Base-by-base conservation (phyloP, 23 tunicate genomes). In the Trididemnum nubilum region DNA sequence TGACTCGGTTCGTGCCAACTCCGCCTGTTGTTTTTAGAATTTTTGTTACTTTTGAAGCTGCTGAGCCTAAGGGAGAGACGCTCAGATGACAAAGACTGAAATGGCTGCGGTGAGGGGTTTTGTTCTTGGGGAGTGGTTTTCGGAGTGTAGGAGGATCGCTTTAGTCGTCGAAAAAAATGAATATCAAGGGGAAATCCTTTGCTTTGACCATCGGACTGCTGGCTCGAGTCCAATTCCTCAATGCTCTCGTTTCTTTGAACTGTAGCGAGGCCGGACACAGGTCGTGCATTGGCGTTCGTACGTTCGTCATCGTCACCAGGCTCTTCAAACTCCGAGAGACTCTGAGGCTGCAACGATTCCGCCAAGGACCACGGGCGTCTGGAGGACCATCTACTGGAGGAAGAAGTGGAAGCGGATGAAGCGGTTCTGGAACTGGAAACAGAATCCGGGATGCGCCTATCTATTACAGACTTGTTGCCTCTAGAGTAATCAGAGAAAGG, bases 361-460 rank as follows among this genome's bases (percentile, higher is more conserved):
- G 75, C 90, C 36, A 78, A 72, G 23, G 90, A 85, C 90, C 90
- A 85, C 1, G 90, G 90, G 2, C 90, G 79, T 1, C 79, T 79
- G 15, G 61, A 33, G 0, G 88, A 85, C 88, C 88, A 85, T 30
- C 88, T 49, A 29, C 23, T 37, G 2, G 83, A 78, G 15, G 82
- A 77, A 1, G 84, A 78, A 33, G 90, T 78, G 1, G 90, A 85
- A 2, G 84, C 90, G 2, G 90, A 85, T 2, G 90, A 85, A 0
- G 84, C 90, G 36, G 90, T 85, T 30, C 90, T 58, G 79, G 90
- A 85, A 28, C 90, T 85, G 60, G 90, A 85, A 50, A 79, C 90
- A 28, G 90, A 85, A 33, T 84, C 90, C 1, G 90, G 90, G 35
- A 85, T 79, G 1, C 90, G 57, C 24, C 39, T 38, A 2, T 73